Conservation (phyloP, 2,113 vertebrate species). For the Xiphorhynchus elegans region DNA sequence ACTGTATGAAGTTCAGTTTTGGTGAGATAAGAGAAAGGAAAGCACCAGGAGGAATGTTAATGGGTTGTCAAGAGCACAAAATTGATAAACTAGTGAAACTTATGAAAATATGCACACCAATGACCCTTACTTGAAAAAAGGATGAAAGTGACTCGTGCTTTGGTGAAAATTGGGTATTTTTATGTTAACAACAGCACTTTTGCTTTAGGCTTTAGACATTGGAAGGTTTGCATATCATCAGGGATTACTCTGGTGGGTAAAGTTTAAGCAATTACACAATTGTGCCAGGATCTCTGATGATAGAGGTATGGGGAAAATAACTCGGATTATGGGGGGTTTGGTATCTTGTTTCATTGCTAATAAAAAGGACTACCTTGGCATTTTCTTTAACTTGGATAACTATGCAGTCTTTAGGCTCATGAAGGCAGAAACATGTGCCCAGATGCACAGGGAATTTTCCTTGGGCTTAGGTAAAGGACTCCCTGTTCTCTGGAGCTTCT, state of each 20-base stretch:
- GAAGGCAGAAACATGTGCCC: not conserved
- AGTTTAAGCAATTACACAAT: not conserved
- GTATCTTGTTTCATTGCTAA: not conserved
- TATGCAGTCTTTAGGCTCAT: not conserved
- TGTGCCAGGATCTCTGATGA: not conserved
- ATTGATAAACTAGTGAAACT: not conserved
- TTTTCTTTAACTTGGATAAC: not conserved
- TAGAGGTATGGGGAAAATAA: not conserved
- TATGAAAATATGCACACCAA: not conserved
- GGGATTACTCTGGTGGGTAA: not conserved
- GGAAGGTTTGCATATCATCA: not conserved
- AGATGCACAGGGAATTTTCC: not conserved
- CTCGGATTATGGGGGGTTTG: not conserved
- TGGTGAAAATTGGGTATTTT: not conserved
- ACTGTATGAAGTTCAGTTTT: not conserved
- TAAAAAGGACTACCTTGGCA: not conserved
- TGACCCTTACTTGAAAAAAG: not conserved
- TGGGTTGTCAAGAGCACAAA: not conserved
- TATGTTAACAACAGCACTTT: not conserved
- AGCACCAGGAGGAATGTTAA: rapidly evolving
- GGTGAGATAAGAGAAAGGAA: not conserved
- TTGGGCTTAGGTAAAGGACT: not conserved
- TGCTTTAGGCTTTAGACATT: not conserved
- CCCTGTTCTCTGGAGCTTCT: not conserved
- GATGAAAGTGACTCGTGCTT: not conserved